These are phyloP conservation scores for Peromyscus californicus DNA, from an alignment of 2,113 vertebrate species.

Conservation along the genomic window DNA sequence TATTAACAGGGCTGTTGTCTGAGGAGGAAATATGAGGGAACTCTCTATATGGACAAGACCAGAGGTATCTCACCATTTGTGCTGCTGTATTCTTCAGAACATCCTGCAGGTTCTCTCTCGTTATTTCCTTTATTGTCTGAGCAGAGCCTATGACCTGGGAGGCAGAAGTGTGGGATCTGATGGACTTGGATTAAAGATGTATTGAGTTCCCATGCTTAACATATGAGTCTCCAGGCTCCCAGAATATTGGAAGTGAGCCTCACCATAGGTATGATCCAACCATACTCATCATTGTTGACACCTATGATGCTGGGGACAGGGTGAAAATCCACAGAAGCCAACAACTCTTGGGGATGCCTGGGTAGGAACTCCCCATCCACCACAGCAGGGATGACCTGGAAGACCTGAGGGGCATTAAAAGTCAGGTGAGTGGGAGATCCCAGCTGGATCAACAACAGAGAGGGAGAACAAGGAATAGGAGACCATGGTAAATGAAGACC, in stretches of 20 bases:
- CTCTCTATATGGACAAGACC: neutral
- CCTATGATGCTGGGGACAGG: constrained; percentile 87
- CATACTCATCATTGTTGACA: constrained; percentile 78
- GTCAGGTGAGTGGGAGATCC: too few species aligned
- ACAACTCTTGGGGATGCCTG: constrained; percentile 73
- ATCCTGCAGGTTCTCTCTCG: constrained; percentile 62
- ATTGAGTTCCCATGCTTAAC: neutral
- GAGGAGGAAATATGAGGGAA: too few species aligned
- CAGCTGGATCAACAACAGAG: too few species aligned
- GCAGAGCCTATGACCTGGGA: constrained; percentile 54
- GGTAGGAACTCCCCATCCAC: constrained; percentile 89
- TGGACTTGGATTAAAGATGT: neutral
- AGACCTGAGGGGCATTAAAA: neutral
- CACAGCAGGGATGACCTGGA: neutral
- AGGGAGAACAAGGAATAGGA: too few species aligned
- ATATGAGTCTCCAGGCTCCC: neutral
- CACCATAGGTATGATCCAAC: neutral
- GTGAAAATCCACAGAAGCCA: neutral
- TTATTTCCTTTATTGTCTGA: constrained; percentile 63
- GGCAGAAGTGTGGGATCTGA: neutral
- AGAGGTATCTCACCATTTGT: constrained; percentile 16
- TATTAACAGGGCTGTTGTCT: neutral
- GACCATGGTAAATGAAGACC: too few species aligned
- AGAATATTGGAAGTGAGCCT: neutral
- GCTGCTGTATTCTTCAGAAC: neutral